Evolutionary conservation across 2,888 invertebrate species (phyloP).

Genomic region (Ophraella communa): DNA sequence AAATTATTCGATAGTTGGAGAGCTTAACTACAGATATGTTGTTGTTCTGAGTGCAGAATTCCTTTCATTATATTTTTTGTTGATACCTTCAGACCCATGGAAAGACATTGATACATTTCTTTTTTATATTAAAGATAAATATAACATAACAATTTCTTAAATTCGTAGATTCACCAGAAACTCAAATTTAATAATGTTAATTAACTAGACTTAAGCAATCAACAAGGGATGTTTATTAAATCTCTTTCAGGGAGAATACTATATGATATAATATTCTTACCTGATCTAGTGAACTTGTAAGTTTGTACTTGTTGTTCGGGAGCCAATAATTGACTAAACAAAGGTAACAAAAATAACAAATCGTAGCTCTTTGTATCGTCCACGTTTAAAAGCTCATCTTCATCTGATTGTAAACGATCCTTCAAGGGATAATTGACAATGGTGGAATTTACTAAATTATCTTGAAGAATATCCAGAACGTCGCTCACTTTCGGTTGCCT

Average conservation of each 20-base stretch:
- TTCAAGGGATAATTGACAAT: constrained; percentile 70
- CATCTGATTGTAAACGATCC: constrained; percentile 47
- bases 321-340: constrained; percentile 76
- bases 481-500: constrained; percentile 76
- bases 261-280: constrained; percentile 5
- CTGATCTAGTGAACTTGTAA: constrained; percentile 68
- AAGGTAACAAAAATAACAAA: constrained; percentile 80
- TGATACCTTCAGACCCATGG: too few species aligned
- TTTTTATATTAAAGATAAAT: too few species aligned
- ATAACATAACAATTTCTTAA: too few species aligned
- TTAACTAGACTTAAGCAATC: too few species aligned
- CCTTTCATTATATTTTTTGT: too few species aligned
- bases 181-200: too few species aligned
- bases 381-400: constrained; percentile 5
- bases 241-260: not conserved
- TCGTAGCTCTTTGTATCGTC: constrained; percentile 69
- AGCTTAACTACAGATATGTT: too few species aligned
- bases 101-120: too few species aligned
- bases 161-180: too few species aligned
- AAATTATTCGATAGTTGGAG: too few species aligned
- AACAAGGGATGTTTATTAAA: too few species aligned
- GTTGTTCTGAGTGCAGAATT: too few species aligned
- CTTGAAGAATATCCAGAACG: constrained; percentile 74
- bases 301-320: constrained; percentile 78
- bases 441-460: constrained; percentile 70